Percentiles rank a stretch among this genome's conserved stretches.
These are phyloP conservation scores for Plusia festucae DNA, from an alignment of 2,888 invertebrate species.

Conservation along the genomic window DNA sequence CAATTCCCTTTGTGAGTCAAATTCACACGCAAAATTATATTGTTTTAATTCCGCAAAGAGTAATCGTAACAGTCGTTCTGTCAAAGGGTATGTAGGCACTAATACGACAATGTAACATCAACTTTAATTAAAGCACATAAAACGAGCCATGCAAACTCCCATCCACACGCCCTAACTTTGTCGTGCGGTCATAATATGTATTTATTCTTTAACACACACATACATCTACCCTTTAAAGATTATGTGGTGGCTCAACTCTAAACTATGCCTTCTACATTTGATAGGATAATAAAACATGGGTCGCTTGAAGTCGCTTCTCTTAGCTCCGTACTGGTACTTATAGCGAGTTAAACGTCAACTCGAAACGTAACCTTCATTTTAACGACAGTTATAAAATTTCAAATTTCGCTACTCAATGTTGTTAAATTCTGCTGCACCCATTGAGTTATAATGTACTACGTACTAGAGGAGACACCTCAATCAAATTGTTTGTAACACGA, in stretches of 20 bases:
- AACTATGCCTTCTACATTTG: slow-evolving; percentile 68
- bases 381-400: slow-evolving; percentile 84
- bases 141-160: slow-evolving; percentile 57
- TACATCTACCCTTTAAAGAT: slow-evolving; percentile 63
- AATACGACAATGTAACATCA: slow-evolving; percentile 54
- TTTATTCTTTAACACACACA: slow-evolving; percentile 47
- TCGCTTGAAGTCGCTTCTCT: slow-evolving; percentile 77
- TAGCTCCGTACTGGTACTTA: slow-evolving; percentile 75
- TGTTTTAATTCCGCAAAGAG: slow-evolving; percentile 46
- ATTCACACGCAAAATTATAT: slow-evolving; percentile 38
- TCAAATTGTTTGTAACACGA: no score
- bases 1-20: slow-evolving; percentile 13
- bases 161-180: slow-evolving; percentile 57
- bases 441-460: no score
- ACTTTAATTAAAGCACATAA: slow-evolving; percentile 68
- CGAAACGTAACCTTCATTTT: slow-evolving; percentile 80
- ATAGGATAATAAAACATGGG: slow-evolving; percentile 82
- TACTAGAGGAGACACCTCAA: no score
- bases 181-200: slow-evolving; percentile 54
- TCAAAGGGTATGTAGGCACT: slow-evolving; percentile 44
- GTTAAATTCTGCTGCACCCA: slow-evolving; percentile 62
- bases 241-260: slow-evolving; percentile 59
- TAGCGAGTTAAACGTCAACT: slow-evolving; percentile 76
- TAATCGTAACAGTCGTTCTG: slow-evolving; percentile 44
- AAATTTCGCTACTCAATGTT: slow-evolving; percentile 79